Base-by-base conservation (phyloP, 2,797 vertebrate species). In the Ara ararauna region DNA sequence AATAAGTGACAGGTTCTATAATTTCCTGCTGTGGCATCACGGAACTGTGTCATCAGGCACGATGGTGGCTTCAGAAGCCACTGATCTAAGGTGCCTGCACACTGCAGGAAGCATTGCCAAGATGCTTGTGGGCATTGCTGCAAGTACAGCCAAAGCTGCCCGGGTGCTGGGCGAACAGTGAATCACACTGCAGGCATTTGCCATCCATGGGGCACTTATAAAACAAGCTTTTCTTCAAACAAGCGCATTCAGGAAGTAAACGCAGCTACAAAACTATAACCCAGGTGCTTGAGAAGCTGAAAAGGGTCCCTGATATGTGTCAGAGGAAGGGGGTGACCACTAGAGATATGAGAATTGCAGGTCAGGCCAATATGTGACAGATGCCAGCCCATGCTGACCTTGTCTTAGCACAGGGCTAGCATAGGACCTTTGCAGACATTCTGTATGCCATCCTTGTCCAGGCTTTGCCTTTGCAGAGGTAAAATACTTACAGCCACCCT, bases 11-110 rank as follows among this genome's bases (percentile, higher is more conserved):
- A 53, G 80, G 77, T 30, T 85, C 61, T 93, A 7, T 96, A 93
- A 94, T 95, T 97, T 94, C 91, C 90, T 80, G 82, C 85, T 68
- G 90, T 26, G 71, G 47, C 56, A n/a, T 20, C 66, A 62, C 8
- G 0, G 2, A 11, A 29, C 18, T 11, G 50, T 79, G 67, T 58
- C 83, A 67, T 81, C 77, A 90, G 53, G 84, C 92, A 86, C 15
- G 5, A 24, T 18, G 76, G 40, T 68, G 30, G 27, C 44, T 92
- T 72, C 56, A 62, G 54, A 75, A 73, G 34, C 64, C 29, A 0
- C 85, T 87, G 76, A 16, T 79, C 68, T 87, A 23, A n/a, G 70
- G 75, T 92, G 45, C 54, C 68, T n/a, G 38, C 50, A 7, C 15
- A 2, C 23, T 19, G 56, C 80, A 45, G 15, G 56, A 83, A 34